Conservation (phyloP, 2,888 invertebrate genomes). For the Tethea ocularis region DNA sequence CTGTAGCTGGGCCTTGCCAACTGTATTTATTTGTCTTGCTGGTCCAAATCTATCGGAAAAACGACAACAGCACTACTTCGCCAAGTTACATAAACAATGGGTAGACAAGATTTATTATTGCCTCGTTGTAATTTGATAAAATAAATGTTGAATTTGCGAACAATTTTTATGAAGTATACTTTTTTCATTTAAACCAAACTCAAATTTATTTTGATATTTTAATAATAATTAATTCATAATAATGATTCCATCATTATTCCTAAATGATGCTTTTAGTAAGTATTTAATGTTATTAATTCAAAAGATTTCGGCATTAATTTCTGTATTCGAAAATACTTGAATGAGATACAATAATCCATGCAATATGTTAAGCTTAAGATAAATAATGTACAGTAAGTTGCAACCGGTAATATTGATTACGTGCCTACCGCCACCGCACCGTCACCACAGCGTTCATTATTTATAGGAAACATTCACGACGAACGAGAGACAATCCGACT, state of each 20-base stretch:
- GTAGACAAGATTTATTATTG: conserved; percentile 26
- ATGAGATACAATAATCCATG: not conserved
- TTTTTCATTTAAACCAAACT: conserved; percentile 20
- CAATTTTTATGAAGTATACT: not conserved
- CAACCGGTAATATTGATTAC: conserved; percentile 3
- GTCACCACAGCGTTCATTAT: conserved; percentile 26
- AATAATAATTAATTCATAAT: no score
- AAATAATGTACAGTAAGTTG: not conserved
- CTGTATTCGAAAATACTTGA: conserved; percentile 20
- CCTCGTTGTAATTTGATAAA: not conserved
- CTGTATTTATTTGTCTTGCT: conserved; percentile 69
- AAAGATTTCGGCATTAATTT: no score
- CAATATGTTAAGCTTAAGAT: not conserved
- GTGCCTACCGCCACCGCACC: not conserved
- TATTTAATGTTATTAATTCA: no score
- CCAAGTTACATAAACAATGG: conserved; percentile 37
- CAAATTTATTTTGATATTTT: no score
- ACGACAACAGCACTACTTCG: conserved; percentile 48
- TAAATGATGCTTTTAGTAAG: no score
- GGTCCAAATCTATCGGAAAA: conserved; percentile 71
- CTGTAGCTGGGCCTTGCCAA: conserved; percentile 38
- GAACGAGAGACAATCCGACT: conserved; percentile 30
- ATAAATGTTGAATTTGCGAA: not conserved
- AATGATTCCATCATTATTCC: no score
- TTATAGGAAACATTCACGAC: conserved; percentile 23